phyloP scores from a whole-genome alignment of 2,113 vertebrate genomes.

The Mellivora capensis region DNA sequence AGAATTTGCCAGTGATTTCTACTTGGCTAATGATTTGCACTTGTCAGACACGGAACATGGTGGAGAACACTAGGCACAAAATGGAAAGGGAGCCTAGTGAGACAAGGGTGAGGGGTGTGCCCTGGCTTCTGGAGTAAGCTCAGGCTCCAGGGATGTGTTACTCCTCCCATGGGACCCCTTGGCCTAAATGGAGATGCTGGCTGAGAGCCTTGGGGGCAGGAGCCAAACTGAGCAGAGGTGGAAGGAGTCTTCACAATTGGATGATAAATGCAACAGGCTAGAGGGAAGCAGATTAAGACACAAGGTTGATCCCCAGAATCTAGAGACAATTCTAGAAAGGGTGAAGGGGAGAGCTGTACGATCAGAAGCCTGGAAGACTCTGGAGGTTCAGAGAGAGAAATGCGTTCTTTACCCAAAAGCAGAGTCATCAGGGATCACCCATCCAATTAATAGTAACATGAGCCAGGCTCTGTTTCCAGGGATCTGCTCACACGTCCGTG shows the following conservation, averaged over 20 bases:
- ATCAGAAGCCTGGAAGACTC: neutral
- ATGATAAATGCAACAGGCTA: neutral
- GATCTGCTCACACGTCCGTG: neutral
- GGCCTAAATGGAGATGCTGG: neutral
- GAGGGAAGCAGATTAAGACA: neutral
- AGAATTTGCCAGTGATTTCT: neutral
- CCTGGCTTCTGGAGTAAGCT: neutral
- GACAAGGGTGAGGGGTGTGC: neutral
- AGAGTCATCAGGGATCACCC: neutral
- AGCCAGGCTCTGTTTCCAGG: neutral
- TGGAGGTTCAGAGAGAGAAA: neutral
- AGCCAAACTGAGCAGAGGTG: neutral
- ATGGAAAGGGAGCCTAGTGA: neutral
- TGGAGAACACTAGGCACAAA: neutral
- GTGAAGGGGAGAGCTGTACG: neutral
- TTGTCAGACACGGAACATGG: neutral
- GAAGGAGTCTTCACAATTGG: neutral
- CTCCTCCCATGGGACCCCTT: accelerated
- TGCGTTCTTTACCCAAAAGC: neutral
- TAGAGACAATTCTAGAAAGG: neutral
- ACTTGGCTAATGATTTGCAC: neutral
- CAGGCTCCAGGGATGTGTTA: too few species aligned
- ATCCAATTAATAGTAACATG: neutral
- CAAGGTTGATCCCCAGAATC: neutral
- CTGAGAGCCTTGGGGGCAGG: neutral